phyloP scores from a whole-genome alignment of 2,888 invertebrate species.

The Heterodera filipjevi region DNA sequence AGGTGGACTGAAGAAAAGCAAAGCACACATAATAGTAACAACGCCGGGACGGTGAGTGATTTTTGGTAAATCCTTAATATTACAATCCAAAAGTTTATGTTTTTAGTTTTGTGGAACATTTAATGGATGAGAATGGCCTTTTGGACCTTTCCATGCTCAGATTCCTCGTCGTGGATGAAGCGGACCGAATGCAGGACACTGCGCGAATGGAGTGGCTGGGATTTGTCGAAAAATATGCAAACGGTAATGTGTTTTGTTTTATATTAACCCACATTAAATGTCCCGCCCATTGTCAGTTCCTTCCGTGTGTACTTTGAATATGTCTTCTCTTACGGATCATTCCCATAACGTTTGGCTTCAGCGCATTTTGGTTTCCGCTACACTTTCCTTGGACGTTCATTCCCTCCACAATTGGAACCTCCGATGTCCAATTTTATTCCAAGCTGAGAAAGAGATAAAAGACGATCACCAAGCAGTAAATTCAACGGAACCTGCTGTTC shows the following conservation, averaged over 20 bases:
- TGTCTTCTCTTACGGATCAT: slow-evolving; percentile 28
- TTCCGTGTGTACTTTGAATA: slow-evolving; percentile 19
- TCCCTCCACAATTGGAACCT: slow-evolving; percentile 84
- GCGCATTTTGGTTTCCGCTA: slow-evolving; percentile 94
- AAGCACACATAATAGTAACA: slow-evolving; percentile 81
- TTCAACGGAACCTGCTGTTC: slow-evolving; percentile 13
- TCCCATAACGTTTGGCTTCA: slow-evolving; percentile 69
- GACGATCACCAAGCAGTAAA: slow-evolving; percentile 21
- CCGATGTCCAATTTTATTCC: slow-evolving; percentile 87
- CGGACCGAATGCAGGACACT: slow-evolving; percentile 89
- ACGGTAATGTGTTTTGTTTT: slow-evolving; percentile 37
- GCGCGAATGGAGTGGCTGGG: slow-evolving; percentile 88
- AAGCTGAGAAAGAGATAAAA: slow-evolving; percentile 45
- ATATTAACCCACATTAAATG: slow-evolving; percentile 26
- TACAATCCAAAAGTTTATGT: too few species aligned
- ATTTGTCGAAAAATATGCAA: slow-evolving; percentile 74
- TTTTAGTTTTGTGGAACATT: slow-evolving; percentile 79
- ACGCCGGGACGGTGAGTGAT: slow-evolving; percentile 79
- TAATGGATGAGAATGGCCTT: slow-evolving; percentile 74
- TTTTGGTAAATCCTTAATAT: neutral
- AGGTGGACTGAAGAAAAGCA: slow-evolving; percentile 20
- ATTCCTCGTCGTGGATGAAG: slow-evolving; percentile 84
- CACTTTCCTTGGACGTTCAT: slow-evolving; percentile 80
- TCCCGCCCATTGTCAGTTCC: neutral
- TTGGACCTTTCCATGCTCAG: slow-evolving; percentile 73